Evolutionary conservation across 2,113 vertebrate species (phyloP).

Genomic region (Cyanistes caeruleus): DNA sequence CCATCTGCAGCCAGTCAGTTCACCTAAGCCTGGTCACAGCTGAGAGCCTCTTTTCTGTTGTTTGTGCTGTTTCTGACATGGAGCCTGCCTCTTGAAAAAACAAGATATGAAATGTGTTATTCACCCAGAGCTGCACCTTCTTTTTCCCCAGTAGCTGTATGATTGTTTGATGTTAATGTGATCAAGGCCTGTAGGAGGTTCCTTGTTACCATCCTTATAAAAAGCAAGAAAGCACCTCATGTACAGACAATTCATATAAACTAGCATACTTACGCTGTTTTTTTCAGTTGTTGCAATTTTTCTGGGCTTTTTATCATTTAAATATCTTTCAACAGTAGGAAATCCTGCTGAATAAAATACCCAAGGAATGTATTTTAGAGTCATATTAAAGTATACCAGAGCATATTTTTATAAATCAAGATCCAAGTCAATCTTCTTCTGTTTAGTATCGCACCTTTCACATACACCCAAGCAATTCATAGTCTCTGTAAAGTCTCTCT

Average conservation of each 20-base stretch:
- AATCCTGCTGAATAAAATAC: background rate
- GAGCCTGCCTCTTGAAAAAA: background rate
- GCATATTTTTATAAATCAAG: background rate
- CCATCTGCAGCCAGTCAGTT: conserved; percentile 2
- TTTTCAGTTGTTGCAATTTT: background rate
- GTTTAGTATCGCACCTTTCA: background rate
- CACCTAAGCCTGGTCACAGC: background rate
- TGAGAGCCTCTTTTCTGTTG: background rate
- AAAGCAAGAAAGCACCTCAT: background rate
- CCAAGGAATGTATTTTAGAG: background rate
- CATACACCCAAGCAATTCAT: background rate
- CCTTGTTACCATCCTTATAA: background rate
- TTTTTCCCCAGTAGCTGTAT: background rate
- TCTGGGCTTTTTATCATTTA: background rate
- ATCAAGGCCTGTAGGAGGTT: background rate
- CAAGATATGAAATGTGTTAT: background rate
- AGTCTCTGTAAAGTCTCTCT: background rate
- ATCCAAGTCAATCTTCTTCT: background rate
- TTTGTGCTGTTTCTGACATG: background rate
- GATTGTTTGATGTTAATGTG: background rate
- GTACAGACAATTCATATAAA: background rate
- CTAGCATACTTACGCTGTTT: background rate
- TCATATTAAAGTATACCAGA: background rate
- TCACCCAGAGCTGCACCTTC: background rate
- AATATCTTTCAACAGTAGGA: background rate